Evolutionary conservation across 2,888 invertebrate genomes (phyloP).

Genomic region (Mesochorus sp.): DNA sequence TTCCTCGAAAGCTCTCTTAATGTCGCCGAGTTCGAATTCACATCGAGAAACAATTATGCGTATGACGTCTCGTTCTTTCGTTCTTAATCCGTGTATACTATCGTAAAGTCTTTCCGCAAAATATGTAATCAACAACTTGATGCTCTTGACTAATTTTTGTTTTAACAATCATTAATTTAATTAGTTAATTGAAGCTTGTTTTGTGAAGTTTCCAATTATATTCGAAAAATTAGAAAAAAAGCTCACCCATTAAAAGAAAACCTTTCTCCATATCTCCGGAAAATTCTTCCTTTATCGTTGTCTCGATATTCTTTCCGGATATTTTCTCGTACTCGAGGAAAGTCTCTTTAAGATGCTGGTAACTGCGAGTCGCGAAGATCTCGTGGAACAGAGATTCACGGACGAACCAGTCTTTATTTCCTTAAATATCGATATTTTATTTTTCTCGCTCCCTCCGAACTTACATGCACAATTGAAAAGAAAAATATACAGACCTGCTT

Average conservation of each 20-base stretch:
- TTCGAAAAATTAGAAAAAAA: background rate
- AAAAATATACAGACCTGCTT: constrained; percentile 83
- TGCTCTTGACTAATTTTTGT: constrained; percentile 92
- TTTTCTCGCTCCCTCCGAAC: too few species aligned
- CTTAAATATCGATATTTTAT: constrained; percentile 64
- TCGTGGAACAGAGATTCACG: constrained; percentile 95
- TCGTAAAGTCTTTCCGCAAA: constrained; percentile 95
- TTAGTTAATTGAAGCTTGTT: too few species aligned
- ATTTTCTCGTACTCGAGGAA: constrained; percentile 93
- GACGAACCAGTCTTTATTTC: constrained; percentile 94
- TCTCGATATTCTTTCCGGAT: constrained; percentile 92
- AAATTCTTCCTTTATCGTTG: constrained; percentile 93
- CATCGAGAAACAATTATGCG: constrained; percentile 95
- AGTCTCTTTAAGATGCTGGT: constrained; percentile 92
- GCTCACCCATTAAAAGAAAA: constrained; percentile 92
- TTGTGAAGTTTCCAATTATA: too few species aligned
- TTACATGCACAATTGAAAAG: too few species aligned
- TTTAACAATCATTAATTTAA: background rate
- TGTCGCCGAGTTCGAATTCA: constrained; percentile 95
- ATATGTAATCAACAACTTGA: constrained; percentile 94
- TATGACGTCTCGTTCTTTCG: constrained; percentile 95
- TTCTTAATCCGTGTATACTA: constrained; percentile 95
- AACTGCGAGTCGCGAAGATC: constrained; percentile 93
- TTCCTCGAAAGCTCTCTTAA: constrained; percentile 94
- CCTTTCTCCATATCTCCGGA: constrained; percentile 94